Evolutionary conservation across 1,140 invertebrate species (phyloP), one percentile per base, ranked within the genome.

Genomic region (Listronotus bonariensis): DNA sequence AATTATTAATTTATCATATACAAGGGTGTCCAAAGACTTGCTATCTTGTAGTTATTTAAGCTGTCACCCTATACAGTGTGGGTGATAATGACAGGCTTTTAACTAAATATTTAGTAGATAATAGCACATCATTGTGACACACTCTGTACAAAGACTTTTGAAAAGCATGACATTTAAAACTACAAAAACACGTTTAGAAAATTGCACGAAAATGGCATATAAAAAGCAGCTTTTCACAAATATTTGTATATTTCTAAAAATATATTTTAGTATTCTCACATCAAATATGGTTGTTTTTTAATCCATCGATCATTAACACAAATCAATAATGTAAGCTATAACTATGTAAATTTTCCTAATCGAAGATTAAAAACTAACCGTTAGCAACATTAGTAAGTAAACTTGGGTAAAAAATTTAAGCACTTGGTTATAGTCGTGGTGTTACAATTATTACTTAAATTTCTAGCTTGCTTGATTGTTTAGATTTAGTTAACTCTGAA

Each of bases 401-500:
- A 57, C 34, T 55, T 63, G 57, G 41, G 51, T 63, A 60, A 66
- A 56, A 69, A 59, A 53, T 46, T 67, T 45, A 69, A 69, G 68
- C 68, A 69, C 68, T 69, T 69, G 61, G 54, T 62, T 69, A 69
- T 69, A 69, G 68, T 69, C 68, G 45, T 53, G n/a, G 20, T 61
- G 17, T 36, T 52, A 20, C 40, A 12, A 14, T 40, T 20, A 52
- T 52, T 45, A n/a, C 42, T 41, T 46, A 58, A 10, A 46, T 14
- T 17, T 34, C 26, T 11, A 31, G 31, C 12, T 10, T 52, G 4
- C n/a, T 36, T 32, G 8, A 15, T 52, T 52, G 8, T 32, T 31
- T 12, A 10, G 26, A 15, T 17, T 52, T 7, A n/a, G 10, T 31
- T 32, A 32, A 11, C 14, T 52, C 31, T 9, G 31, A 52, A 32